These are phyloP conservation scores for Parotocinclus haroldoi DNA, from an alignment of 2,797 vertebrate genomes.

Conservation along the genomic window DNA sequence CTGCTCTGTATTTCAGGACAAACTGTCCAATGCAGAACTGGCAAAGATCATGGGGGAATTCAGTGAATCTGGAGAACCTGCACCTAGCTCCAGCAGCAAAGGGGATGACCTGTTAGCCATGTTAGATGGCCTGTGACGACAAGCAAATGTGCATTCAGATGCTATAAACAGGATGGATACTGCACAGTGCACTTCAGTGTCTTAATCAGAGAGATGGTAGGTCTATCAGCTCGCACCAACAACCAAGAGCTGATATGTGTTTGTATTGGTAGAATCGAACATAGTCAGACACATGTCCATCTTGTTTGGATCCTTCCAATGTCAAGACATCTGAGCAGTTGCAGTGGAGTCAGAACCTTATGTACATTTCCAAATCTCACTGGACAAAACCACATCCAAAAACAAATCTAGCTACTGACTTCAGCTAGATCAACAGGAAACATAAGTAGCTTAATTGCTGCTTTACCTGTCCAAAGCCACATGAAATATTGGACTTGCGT, in stretches of 20 bases:
- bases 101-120: conserved; percentile 91
- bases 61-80: conserved; percentile 67
- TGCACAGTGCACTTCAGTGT: conserved; percentile 31
- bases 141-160: conserved; percentile 28
- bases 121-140: conserved; percentile 86
- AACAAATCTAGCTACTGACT: no score
- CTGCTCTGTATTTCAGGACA: conserved; percentile 76
- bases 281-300: conserved; percentile 13
- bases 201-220: conserved; percentile 14
- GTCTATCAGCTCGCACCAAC: conserved; percentile 17
- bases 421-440: no score
- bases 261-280: conserved; percentile 18
- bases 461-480: no score
- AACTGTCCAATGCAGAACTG: conserved; percentile 79
- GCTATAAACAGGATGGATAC: conserved; percentile 32
- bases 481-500: no score
- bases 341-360: conserved; percentile 6
- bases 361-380: conserved; percentile 2
- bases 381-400: no score
- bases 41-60: conserved; percentile 91
- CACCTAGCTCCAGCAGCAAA: conserved; percentile 72
- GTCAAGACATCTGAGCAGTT: conserved; percentile 4
- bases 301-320: conserved; percentile 5
- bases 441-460: no score
- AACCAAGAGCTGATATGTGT: conserved; percentile 13